Conservation (phyloP, 2,888 invertebrate genomes). For the Perizoma affinitatum region DNA sequence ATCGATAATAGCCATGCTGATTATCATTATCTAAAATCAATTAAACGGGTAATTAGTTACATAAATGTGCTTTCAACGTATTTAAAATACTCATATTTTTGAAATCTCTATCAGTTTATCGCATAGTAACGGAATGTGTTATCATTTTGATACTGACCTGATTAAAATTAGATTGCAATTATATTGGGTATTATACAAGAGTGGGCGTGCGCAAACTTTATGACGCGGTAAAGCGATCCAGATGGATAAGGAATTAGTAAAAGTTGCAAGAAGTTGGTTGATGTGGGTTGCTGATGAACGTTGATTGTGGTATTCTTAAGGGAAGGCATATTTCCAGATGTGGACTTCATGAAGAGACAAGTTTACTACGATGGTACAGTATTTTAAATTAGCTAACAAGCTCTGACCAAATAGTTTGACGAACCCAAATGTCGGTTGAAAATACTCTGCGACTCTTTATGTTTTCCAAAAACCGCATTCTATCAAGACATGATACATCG, state of each 20-base stretch:
- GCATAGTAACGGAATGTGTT: constrained; percentile 20
- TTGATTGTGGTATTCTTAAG: no score
- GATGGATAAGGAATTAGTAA: no score
- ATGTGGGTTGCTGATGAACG: no score
- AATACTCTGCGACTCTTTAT: no score
- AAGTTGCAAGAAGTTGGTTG: no score
- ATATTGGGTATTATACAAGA: neutral
- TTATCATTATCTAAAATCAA: neutral
- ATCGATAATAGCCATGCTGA: neutral
- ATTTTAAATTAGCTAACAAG: no score
- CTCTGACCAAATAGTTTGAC: no score
- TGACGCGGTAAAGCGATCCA: neutral
- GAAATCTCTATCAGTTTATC: constrained; percentile 18
- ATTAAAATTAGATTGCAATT: constrained; percentile 23
- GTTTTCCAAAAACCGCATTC: no score
- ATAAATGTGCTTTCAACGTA: neutral
- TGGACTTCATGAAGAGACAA: no score
- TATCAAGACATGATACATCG: neutral
- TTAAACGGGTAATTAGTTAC: constrained; percentile 1
- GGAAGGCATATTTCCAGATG: no score
- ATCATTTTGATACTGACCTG: constrained; percentile 28
- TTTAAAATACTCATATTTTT: neutral
- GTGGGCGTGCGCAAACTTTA: neutral
- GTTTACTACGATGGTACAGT: no score
- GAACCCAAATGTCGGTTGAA: no score